Evolutionary conservation across 2,797 vertebrate genomes (phyloP).

Genomic region (Oreochromis mossambicus): DNA sequence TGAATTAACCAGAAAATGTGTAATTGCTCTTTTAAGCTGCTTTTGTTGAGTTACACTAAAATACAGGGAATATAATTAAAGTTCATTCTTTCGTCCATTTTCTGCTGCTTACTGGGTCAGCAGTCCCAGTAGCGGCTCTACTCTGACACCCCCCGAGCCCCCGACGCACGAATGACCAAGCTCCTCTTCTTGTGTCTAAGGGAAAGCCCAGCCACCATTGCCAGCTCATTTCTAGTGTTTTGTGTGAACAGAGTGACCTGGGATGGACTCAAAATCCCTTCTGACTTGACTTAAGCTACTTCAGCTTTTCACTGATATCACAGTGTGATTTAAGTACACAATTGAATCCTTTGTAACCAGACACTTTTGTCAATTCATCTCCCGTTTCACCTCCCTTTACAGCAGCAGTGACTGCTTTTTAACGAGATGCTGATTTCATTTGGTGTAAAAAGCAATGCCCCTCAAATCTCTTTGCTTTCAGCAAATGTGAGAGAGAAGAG

Average conservation of each 20-base stretch:
- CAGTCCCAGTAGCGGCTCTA: neutral
- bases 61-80: neutral
- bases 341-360: neutral
- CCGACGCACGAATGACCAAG: neutral
- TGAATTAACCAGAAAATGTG: neutral
- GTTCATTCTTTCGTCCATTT: neutral
- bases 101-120: no score
- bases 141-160: neutral
- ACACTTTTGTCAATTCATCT: neutral
- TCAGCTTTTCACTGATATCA: neutral
- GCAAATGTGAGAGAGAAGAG: neutral
- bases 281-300: neutral
- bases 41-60: neutral
- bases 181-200: neutral
- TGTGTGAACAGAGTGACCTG: neutral
- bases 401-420: fast-evolving
- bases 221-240: neutral
- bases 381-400: neutral
- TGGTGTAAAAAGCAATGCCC: neutral
- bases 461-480: neutral
- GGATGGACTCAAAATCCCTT: neutral
- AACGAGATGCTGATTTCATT: fast-evolving
- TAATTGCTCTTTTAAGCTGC: neutral
- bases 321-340: neutral
- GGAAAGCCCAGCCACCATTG: neutral